Conservation (phyloP, 1,140 invertebrate species). For the Ridgeia piscesae region DNA sequence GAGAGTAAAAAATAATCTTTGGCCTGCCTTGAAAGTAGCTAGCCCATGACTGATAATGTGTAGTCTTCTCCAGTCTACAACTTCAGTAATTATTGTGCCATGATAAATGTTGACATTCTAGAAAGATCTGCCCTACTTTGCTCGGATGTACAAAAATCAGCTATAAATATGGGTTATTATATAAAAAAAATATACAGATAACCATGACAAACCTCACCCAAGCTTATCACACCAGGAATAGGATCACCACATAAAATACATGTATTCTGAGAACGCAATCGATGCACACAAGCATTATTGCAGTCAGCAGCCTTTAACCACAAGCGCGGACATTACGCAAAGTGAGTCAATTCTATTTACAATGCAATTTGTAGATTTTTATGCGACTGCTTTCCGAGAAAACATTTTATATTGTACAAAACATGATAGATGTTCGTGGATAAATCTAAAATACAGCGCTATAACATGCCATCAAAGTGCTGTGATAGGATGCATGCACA, state of each 20-base stretch:
- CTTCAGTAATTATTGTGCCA: too few relatives aligned
- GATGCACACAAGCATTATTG: background rate
- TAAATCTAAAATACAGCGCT: background rate
- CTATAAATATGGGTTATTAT: too few relatives aligned
- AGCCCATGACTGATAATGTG: too few relatives aligned
- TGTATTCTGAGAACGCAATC: background rate
- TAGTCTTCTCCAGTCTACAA: too few relatives aligned
- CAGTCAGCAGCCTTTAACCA: background rate
- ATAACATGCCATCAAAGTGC: background rate
- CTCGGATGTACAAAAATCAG: too few relatives aligned
- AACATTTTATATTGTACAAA: background rate
- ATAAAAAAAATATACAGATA: too few relatives aligned
- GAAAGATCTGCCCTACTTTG: too few relatives aligned
- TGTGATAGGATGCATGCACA: background rate
- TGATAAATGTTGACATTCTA: too few relatives aligned
- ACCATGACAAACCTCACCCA: too few relatives aligned
- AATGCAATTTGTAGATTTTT: background rate
- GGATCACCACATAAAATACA: background rate
- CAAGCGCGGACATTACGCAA: background rate
- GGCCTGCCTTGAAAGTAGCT: too few relatives aligned
- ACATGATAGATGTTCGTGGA: background rate
- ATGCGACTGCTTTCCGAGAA: background rate
- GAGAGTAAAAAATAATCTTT: too few relatives aligned
- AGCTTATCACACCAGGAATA: too few relatives aligned
- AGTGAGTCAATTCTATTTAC: background rate